Base-by-base conservation (phyloP, 2,888 invertebrate genomes). In the Ennomos erosarius region DNA sequence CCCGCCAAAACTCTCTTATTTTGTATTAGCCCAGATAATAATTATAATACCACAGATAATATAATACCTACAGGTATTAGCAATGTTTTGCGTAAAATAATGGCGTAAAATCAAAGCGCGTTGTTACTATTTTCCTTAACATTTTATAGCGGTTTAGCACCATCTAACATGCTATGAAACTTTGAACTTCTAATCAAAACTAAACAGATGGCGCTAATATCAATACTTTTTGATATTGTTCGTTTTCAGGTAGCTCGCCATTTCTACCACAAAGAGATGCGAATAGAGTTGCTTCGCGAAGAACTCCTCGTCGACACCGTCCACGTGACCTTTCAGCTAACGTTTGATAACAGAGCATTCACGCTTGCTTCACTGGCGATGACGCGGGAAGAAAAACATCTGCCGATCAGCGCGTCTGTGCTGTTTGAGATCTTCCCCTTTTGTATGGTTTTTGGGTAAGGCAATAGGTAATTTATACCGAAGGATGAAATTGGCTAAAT, bases 391-490 rank as follows among this genome's bases (percentile, higher is more conserved):
- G 97, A 98, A 80, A 97, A 97, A 82, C 97, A 97, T 84, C 88
- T 98, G 70, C 98, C 98, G 8, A 97, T 98, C 69, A 96, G 96
- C 78, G 97, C 98, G 0, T 96, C 97, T 9, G 96, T 98, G 33
- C 93, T 99, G 45, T 98, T 99, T 76, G 98, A 99, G 84, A 98
- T 99, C 78, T 99, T 99, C 84, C 99, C 99, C 1, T 99, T 99
- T 93, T 98, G 98, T 88, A 97, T 99, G 69, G 98, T 99, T 42
- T 99, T 99, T 86, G 97, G 98, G 96, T 97, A 88, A 93, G 94
- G 26, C 26, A 26, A 6, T 26, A 26, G 26, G 26, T 6, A 26
- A 6, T 26, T 26, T 5, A 26, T 26, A 26, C 26, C 5, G 26
- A 5, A 26, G 26, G 26, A 26, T 26, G 26, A 26, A 26, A 26